Evolutionary conservation across 1,140 invertebrate species (phyloP).

Genomic region (Rhysida immarginata): DNA sequence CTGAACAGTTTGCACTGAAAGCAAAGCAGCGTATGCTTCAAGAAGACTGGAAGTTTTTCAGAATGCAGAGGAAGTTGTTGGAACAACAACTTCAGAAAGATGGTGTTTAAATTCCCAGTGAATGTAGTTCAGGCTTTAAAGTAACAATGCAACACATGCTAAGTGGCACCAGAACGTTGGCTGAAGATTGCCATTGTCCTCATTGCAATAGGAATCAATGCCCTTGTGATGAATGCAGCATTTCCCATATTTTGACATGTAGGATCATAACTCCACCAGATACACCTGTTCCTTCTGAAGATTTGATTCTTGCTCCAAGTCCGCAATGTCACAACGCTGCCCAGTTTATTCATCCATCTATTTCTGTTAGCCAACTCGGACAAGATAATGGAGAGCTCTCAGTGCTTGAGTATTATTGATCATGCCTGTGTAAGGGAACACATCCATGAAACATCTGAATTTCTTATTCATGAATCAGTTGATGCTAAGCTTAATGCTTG

Average conservation of each 20-base stretch:
- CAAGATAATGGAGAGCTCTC: no score
- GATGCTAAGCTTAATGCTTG: no score
- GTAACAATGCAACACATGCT: neutral
- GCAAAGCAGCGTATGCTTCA: constrained; percentile 38
- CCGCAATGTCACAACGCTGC: neutral
- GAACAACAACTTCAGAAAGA: constrained; percentile 31
- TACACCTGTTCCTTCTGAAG: neutral
- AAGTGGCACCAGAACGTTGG: neutral
- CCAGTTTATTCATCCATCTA: constrained; percentile 1
- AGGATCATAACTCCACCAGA: constrained; percentile 3
- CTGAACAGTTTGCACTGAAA: constrained; percentile 33
- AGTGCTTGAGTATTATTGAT: neutral
- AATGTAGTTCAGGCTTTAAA: neutral
- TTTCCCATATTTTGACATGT: constrained; percentile 16
- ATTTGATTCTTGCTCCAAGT: neutral
- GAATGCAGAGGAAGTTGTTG: constrained; percentile 34
- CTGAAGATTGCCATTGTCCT: constrained; percentile 4
- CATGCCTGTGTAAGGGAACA: no score
- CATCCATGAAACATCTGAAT: no score
- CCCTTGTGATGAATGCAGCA: constrained; percentile 32
- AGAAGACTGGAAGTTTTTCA: constrained; percentile 41
- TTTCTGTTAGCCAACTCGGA: no score
- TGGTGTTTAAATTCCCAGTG: neutral
- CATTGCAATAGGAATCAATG: constrained; percentile 20
- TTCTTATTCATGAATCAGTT: no score